These are phyloP conservation scores for Kradibia gibbosae DNA, from an alignment of 1,140 invertebrate genomes.

Conservation along the genomic window DNA sequence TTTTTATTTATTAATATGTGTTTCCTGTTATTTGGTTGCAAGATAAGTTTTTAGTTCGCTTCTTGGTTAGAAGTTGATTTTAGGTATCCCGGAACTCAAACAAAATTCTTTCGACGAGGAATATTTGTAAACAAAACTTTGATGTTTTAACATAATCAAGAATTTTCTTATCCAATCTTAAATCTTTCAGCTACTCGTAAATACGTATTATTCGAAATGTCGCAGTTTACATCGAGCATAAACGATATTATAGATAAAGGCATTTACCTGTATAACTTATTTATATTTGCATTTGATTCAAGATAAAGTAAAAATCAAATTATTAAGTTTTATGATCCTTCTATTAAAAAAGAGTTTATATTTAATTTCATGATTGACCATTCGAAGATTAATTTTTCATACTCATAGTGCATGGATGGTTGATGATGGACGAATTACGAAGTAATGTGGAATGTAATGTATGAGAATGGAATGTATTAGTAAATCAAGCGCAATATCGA, in stretches of 20 bases:
- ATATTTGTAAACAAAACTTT: constrained; percentile 7
- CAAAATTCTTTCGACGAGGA: background rate
- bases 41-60: background rate
- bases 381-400: no score
- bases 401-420: no score
- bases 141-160: background rate
- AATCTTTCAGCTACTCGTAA: background rate
- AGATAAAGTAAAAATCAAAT: no score
- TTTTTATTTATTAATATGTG: background rate
- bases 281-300: no score
- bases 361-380: no score
- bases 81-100: background rate
- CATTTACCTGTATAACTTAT: background rate
- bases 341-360: no score
- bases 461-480: no score
- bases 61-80: background rate
- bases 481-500: no score
- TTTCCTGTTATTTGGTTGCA: background rate
- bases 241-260: constrained; percentile 36
- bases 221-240: background rate
- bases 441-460: no score
- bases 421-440: no score
- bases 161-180: background rate
- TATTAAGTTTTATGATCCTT: no score
- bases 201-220: background rate